Conservation (phyloP, 2,113 vertebrate genomes). For the Notarius lentiginosus region DNA sequence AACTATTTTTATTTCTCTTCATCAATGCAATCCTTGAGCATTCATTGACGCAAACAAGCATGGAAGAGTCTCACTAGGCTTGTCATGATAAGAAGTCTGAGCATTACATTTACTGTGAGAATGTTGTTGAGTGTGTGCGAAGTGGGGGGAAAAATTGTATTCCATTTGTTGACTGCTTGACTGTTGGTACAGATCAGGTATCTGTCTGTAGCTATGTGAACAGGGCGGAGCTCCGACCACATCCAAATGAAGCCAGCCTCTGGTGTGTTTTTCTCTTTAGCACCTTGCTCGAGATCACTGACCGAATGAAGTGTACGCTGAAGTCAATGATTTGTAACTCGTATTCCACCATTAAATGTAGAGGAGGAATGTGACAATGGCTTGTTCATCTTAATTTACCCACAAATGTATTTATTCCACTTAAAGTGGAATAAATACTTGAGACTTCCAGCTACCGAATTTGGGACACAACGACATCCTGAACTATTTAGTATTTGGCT, state of each 20-base stretch:
- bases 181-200: background rate
- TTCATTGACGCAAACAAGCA: background rate
- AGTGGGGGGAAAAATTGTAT: background rate
- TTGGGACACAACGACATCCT: too few relatives aligned
- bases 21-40: background rate
- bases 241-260: constrained; percentile 56
- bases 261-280: constrained; percentile 5
- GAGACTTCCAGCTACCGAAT: too few relatives aligned
- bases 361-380: too few relatives aligned
- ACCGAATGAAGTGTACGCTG: background rate
- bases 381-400: too few relatives aligned
- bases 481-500: too few relatives aligned
- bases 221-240: constrained; percentile 11
- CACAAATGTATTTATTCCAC: too few relatives aligned
- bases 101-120: background rate
- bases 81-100: background rate
- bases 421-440: too few relatives aligned
- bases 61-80: background rate
- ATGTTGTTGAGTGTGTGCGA: background rate
- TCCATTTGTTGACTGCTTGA: background rate
- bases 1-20: background rate
- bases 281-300: background rate
- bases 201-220: background rate
- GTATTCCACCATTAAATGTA: too few relatives aligned
- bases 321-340: background rate